These are phyloP conservation scores for Drosophila birchii DNA, from an alignment of 2,888 invertebrate genomes.

Conservation along the genomic window DNA sequence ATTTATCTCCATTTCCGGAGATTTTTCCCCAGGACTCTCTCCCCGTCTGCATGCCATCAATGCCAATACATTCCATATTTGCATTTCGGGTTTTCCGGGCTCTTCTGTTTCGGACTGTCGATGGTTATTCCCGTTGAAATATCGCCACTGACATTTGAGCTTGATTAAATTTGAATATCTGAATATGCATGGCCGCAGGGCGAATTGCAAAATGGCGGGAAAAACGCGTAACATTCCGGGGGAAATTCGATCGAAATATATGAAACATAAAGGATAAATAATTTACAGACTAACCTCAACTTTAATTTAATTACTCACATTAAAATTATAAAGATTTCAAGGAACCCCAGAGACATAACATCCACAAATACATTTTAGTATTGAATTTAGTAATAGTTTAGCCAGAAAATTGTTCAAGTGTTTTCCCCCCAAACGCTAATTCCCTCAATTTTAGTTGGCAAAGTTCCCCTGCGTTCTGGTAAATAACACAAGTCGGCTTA, in stretches of 20 bases:
- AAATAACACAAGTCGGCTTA: constrained; percentile 4
- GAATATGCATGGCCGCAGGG: constrained; percentile 24
- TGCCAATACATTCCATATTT: constrained; percentile 33
- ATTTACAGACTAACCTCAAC: not conserved
- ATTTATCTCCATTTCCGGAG: constrained; percentile 10
- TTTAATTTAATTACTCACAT: not conserved
- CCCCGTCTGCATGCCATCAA: not conserved
- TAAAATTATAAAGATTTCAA: not conserved
- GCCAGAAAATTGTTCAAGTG: constrained; percentile 1
- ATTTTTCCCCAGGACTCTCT: constrained; percentile 4
- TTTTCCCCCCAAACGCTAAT: not conserved
- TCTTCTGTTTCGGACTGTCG: constrained; percentile 8
- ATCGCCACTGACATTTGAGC: constrained; percentile 6
- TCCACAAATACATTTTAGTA: too few species aligned
- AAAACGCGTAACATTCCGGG: not conserved
- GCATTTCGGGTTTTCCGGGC: constrained; percentile 24
- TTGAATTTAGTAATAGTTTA: too few species aligned
- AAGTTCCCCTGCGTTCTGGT: constrained; percentile 11
- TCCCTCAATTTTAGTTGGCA: constrained; percentile 11
- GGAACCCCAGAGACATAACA: too few species aligned
- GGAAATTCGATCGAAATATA: not conserved
- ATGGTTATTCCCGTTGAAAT: constrained; percentile 20
- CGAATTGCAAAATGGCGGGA: not conserved
- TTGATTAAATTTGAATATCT: constrained; percentile 47
- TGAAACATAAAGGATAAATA: not conserved